Base-by-base conservation (phyloP, 2,797 vertebrate genomes). In the Manis javanica region DNA sequence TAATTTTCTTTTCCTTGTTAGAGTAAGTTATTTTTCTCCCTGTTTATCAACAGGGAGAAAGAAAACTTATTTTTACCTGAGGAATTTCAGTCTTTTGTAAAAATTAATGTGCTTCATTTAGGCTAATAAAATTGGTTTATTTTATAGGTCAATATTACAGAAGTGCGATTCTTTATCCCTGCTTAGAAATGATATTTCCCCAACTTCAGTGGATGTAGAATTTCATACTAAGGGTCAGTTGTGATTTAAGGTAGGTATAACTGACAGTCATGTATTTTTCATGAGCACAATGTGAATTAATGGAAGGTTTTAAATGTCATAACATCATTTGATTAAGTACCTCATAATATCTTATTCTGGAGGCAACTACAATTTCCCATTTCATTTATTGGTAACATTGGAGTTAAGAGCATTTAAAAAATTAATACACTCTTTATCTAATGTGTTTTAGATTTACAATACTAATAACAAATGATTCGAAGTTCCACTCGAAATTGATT, bases 371-470 rank as follows among this genome's bases (percentile, higher is more conserved):
- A 39, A 75, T 82, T 61, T 94, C 29, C 9, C 51, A 46, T 86
- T 95, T 78, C 6, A 13, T 49, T 72, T 66, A 66, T 29, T 46
- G 34, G 5, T 79, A 87, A 78, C 23, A 37, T 31, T 75, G 72
- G 46, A 85, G 61, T 57, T 90, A 49, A 49, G 82, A 49, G 77
- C 11, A 84, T 79, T 79, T 1, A 0, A 46, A 78, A 90, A 61
- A 87, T 34, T 29, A 93, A 75, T 77, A 51, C 4, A 84, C 16
- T 66, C 53, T 16, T 82, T 79, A 16, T 84, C 0, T 0, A 86
- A 94, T 92, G 55, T 81, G 69, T 88, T 97, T 87, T 75, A 98
- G 96, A 53, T 98, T 83, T 98, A 98, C 0, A 95, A 98, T 94
- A 97, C 97, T 61, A 94, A 84, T 34, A 93, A 90, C 1, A 21